These are phyloP conservation scores for Hypsibius dujardini DNA, from an alignment of 1,140 invertebrate species.

Conservation along the genomic window DNA sequence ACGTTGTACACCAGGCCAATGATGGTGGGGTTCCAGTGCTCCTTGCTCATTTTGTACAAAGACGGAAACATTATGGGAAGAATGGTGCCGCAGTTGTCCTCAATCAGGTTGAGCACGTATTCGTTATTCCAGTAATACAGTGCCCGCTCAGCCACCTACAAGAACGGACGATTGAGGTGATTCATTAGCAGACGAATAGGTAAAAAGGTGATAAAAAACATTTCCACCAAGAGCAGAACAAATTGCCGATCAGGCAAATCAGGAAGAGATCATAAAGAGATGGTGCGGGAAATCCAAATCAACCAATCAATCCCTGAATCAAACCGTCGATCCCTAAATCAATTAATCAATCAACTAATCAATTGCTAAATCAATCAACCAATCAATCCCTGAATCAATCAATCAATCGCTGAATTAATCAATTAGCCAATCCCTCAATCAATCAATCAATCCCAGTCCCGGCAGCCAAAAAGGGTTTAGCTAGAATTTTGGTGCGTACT, in stretches of 20 bases:
- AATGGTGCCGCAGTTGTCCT: constrained; percentile 76
- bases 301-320: background rate
- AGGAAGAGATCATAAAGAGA: constrained; percentile 18
- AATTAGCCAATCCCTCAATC: too few relatives aligned
- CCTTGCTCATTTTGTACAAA: constrained; percentile 86
- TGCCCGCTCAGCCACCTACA: constrained; percentile 82
- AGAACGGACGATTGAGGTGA: constrained; percentile 21
- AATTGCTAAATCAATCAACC: too few relatives aligned
- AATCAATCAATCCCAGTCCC: too few relatives aligned
- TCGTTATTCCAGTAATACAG: constrained; percentile 99
- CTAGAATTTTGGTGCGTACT: too few relatives aligned
- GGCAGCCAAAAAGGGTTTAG: too few relatives aligned
- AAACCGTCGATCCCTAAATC: too few relatives aligned
- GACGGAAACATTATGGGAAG: constrained; percentile 87
- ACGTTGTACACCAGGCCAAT: constrained; percentile 98
- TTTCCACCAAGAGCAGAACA: background rate
- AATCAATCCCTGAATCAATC: too few relatives aligned
- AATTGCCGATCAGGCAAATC: constrained; percentile 19
- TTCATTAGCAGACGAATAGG: too few relatives aligned
- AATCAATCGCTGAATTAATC: too few relatives aligned
- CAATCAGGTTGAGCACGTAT: constrained; percentile 91
- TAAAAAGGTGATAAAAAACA: background rate
- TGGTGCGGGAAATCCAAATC: constrained; percentile 17
- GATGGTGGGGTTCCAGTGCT: constrained; percentile 99
- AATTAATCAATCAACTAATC: too few relatives aligned